Base-by-base conservation (phyloP, 2,888 invertebrate species). In the Thymelicus lineola region DNA sequence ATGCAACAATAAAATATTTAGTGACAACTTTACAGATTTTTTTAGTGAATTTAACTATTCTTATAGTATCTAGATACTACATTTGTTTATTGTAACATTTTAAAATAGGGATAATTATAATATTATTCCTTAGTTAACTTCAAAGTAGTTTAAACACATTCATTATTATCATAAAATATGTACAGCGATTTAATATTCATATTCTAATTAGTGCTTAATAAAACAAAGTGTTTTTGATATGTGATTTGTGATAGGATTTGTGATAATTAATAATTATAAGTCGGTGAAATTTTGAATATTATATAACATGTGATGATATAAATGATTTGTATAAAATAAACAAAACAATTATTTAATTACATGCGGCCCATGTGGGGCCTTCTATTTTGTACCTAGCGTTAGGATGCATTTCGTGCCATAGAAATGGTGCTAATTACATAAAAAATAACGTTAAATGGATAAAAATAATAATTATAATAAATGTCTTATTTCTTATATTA, bases 101-200 rank as follows among this genome's bases (percentile, higher is more conserved):
- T 50, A 28, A 55, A 28, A 7, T 55, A 55, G 28, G 55, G 55
- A 55, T 55, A 55, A 55, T 55, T 14, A 55, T 28, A 55, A 55
- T 28, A 55, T 55, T 55, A 55, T 55, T 55, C 20, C 55, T 55
- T 28, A 55, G 14, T 55, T 55, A 12, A 55, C 4, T 55, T 28
- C n/a, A 12, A 12, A 55, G 48, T 14, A 28, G 28, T 55, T 55
- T 55, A 28, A 28, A 12, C 12, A 28, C 28, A 12, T 55, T 50
- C 3, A 15, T 7, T 17, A 50, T 9, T 7, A 15, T 12, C 15
- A 50, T 50, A 9, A 55, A 20, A 55, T 55, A 55, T 55, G 7
- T 55, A 55, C 55, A 55, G 14, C 28, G 55, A 55, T 28, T 55
- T 42, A 12, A 42, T 28, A 42, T 42, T 42, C 42, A 42, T 12